Base-by-base conservation (phyloP, 1,140 invertebrate genomes). In the Diachasma alloeum region DNA sequence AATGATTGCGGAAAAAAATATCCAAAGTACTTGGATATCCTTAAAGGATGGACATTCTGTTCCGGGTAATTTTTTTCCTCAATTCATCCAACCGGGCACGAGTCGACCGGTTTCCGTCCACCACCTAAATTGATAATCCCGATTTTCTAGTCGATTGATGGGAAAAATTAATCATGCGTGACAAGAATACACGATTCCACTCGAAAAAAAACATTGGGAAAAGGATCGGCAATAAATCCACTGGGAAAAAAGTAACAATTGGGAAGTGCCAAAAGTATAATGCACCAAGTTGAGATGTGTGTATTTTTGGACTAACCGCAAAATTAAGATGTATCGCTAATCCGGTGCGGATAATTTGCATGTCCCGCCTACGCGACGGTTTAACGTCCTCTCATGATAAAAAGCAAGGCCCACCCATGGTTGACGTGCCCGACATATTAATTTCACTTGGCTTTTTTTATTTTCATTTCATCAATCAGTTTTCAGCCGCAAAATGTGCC, bases 271-370 rank as follows among this genome's bases (percentile, higher is more conserved):
- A 11, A 68, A 68, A 39, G n/a, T 68, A 68, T 68, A 68, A 68
- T 68, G 17, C 4, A 68, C n/a, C 8, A 39, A 68, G 31, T 68
- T 19, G 9, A 63, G 19, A 24, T 6, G n/a, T 37, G 24, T 76
- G 81, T 83, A 82, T 84, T 86, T 86, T 86, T 83, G 82, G 82
- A 79, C 77, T 75, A 80, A 76, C 77, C 74, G 80, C 83, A 81
- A 85, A 87, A 89, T 88, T 88, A 88, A 89, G 87, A 89, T 88
- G 87, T 89, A 88, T 89, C 87, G 86, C 82, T 81, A 85, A 88
- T 89, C 87, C 88, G 84, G 84, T 83, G 83, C 84, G 84, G 87
- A 80, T 84, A 87, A 89, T 89, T 89, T 88, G 87, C 87, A 89
- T 87, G 85, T 84, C 78, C 82, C 87, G 87, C 87, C 87, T 84